These are phyloP conservation scores for Strigamia crassipes DNA, from an alignment of 2,888 invertebrate genomes.

Conservation along the genomic window DNA sequence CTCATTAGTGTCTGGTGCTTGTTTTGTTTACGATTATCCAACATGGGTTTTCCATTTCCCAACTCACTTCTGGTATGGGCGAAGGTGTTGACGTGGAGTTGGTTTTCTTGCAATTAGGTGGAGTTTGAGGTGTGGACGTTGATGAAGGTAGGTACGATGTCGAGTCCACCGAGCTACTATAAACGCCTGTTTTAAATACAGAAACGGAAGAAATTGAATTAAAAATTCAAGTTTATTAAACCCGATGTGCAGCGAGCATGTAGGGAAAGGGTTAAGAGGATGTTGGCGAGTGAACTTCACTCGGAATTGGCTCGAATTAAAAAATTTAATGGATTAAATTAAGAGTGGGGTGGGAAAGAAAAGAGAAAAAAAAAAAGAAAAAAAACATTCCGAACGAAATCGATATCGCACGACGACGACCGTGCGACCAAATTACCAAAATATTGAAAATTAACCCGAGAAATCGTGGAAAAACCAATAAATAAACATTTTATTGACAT, in stretches of 20 bases:
- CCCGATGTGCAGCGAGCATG: not conserved
- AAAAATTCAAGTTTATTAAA: conserved; percentile 4
- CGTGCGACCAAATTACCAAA: not conserved
- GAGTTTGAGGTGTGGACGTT: conserved; percentile 48
- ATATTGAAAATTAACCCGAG: not conserved
- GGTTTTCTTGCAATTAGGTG: not conserved
- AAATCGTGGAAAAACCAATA: not conserved
- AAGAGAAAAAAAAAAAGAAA: too few relatives aligned
- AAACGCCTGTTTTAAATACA: conserved; percentile 53
- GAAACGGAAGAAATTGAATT: not conserved
- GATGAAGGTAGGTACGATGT: conserved; percentile 52
- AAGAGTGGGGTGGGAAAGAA: not conserved
- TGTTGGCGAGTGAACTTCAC: not conserved
- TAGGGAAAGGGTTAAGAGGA: not conserved
- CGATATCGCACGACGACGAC: not conserved
- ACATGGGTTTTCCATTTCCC: not conserved
- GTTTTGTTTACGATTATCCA: not conserved
- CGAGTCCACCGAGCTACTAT: conserved; percentile 55
- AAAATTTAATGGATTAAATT: conserved; percentile 1
- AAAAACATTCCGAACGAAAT: not conserved
- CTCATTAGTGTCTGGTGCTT: too few relatives aligned
- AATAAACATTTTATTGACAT: not conserved
- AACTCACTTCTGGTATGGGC: conserved; percentile 1
- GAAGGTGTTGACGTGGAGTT: conserved; percentile 33
- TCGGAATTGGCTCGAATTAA: not conserved